Base-by-base conservation (phyloP, 2,797 vertebrate genomes). In the Muscicapa striata region DNA sequence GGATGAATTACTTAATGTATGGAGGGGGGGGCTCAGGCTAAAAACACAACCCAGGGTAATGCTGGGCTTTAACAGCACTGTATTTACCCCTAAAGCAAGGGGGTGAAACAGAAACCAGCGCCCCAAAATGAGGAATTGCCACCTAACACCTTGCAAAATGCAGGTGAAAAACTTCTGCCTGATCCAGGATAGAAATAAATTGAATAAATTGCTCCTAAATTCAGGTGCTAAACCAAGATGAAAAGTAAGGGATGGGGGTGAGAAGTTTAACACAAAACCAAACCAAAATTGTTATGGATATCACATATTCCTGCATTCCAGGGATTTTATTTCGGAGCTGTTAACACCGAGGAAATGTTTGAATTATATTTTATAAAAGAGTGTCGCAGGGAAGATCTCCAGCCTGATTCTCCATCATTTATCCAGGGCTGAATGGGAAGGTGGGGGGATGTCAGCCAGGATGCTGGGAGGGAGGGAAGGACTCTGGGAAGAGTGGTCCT, bases 1-100 rank as follows among this genome's bases (percentile, higher is more conserved):
- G 82, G 91, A 69, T 84, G 85, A 90, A 93, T 82, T 91, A 45
- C 79, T 94, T 80, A 81, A 93, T 3, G 46, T 94, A 95, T 93
- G 69, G 85, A 52, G 62, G 64, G 92, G 92, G 82, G 73, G 11
- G 49, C 22, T 85, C 5, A 45, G 72, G 72, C 26, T 88, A 46
- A 88, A 94, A 83, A 26, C 82, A 46, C 30, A 3, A 66, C 91
- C 87, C 10, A 6, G n/a, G 62, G 29, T 88, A 78, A 58, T 2
- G 13, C 43, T n/a, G 5, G 68, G 85, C 66, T 90, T 81, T 66
- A 75, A 15, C 34, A 73, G 40, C 26, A 0, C n/a, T 40, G 18
- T 45, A 20, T 93, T 88, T 79, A 76, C 46, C 66, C 80, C 74
- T 64, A 84, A 78, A 73, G 52, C 67, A 43, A 72, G 46, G 34